phyloP scores from a whole-genome alignment of 2,888 invertebrate genomes.

The Temnothorax ravouxi region DNA sequence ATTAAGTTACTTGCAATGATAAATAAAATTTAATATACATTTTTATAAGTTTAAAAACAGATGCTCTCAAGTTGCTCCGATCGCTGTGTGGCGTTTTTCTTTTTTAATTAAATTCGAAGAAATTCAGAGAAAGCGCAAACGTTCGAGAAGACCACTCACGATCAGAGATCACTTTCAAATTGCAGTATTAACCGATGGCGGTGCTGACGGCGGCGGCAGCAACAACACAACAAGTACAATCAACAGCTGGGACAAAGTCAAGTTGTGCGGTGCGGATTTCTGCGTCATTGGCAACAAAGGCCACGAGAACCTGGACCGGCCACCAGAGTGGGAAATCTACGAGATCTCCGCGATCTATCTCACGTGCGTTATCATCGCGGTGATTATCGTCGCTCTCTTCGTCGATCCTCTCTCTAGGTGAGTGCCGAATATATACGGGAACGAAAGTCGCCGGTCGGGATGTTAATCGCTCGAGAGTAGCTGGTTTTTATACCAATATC shows the following conservation, averaged over 20 bases:
- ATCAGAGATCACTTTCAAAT: constrained; percentile 32
- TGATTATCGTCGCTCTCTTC: constrained; percentile 94
- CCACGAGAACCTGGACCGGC: constrained; percentile 93
- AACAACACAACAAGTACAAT: constrained; percentile 81
- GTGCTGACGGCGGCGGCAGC: constrained; percentile 88
- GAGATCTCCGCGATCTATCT: constrained; percentile 96
- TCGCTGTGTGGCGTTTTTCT: not conserved
- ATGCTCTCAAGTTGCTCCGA: not conserved
- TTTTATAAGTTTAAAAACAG: not conserved
- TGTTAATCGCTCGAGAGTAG: not conserved
- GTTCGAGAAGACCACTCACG: not conserved
- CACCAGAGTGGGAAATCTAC: constrained; percentile 94
- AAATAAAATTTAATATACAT: not conserved
- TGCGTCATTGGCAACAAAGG: constrained; percentile 91
- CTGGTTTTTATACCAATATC: no score
- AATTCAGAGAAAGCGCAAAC: constrained; percentile 20
- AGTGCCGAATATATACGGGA: constrained; percentile 70
- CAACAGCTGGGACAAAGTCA: constrained; percentile 86
- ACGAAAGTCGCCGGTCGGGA: not conserved
- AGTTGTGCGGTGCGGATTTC: constrained; percentile 93
- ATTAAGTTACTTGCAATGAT: not conserved
- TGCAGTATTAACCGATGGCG: constrained; percentile 92
- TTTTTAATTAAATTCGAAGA: not conserved
- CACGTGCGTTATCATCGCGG: constrained; percentile 94
- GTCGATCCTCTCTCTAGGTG: constrained; percentile 96